A percentile compares a stretch with the other conserved stretches of the same genome.
phyloP scores from a whole-genome alignment of 2,888 invertebrate genomes.

The Petrolisthes cinctipes region DNA sequence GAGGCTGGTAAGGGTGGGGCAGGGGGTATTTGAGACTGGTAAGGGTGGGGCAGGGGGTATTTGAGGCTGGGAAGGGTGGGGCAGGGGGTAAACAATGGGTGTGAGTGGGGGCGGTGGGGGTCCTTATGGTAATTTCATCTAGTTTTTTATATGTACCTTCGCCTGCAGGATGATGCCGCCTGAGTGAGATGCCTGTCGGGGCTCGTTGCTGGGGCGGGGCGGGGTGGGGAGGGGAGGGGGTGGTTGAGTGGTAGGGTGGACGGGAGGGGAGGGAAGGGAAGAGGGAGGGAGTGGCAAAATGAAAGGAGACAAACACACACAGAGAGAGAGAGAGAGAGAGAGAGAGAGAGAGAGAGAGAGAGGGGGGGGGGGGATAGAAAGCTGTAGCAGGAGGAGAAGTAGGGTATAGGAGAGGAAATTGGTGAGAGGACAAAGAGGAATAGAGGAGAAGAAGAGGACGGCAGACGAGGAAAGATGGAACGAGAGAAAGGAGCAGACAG shows the following conservation, averaged over 20 bases:
- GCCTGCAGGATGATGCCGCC: no score
- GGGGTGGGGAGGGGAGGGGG: neutral
- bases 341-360: constrained; percentile 13
- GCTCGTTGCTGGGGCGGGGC: neutral
- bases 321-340: neutral
- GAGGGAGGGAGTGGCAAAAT: neutral
- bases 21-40: no score
- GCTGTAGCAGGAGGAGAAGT: neutral
- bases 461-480: neutral
- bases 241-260: neutral
- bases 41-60: no score
- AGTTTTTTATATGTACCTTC: no score
- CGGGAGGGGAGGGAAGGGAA: neutral
- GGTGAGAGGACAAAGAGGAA: no score
- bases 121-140: no score
- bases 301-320: neutral
- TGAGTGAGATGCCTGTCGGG: no score
- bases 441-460: neutral
- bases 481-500: constrained; percentile 3
- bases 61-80: no score
- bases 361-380: neutral
- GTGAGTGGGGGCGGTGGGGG: no score
- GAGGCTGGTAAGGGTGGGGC: no score
- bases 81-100: no score
- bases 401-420: neutral